Conservation (phyloP, 2,113 vertebrate genomes). For the Pterophyllum scalare region DNA sequence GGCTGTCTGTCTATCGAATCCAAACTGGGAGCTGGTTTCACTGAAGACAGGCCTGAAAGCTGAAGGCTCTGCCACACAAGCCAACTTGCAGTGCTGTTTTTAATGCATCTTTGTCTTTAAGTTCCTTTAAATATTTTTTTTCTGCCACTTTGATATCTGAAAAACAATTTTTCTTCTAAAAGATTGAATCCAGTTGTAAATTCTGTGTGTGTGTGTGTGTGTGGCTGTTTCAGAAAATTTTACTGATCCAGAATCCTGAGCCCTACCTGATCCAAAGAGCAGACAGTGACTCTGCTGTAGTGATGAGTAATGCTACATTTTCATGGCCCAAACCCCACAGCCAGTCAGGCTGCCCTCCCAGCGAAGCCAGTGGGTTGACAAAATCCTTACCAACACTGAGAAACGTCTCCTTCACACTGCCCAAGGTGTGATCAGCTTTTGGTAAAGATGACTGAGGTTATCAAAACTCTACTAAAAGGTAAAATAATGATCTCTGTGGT, state of each 20-base stretch:
- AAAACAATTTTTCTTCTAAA: background rate
- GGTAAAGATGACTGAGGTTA: background rate
- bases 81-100: background rate
- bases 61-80: too few species aligned
- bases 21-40: too few species aligned
- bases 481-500: background rate
- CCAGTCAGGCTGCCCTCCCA: background rate
- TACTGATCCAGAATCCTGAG: slow-evolving; percentile 80
- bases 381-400: slow-evolving; percentile 56
- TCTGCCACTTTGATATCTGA: background rate
- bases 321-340: slow-evolving; percentile 73
- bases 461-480: rapidly evolving
- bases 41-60: too few species aligned
- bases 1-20: too few species aligned
- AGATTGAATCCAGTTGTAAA: background rate
- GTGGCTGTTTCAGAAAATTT: slow-evolving; percentile 77
- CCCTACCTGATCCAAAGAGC: slow-evolving; percentile 77
- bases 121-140: background rate
- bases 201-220: too few species aligned
- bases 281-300: slow-evolving; percentile 71
- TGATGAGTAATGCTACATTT: slow-evolving; percentile 83
- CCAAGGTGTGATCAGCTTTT: slow-evolving; percentile 75
- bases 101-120: background rate
- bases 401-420: slow-evolving; percentile 80
- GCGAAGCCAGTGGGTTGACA: background rate